Base-by-base conservation (phyloP, 2,797 vertebrate species). In the Ctenopoma multispine region DNA sequence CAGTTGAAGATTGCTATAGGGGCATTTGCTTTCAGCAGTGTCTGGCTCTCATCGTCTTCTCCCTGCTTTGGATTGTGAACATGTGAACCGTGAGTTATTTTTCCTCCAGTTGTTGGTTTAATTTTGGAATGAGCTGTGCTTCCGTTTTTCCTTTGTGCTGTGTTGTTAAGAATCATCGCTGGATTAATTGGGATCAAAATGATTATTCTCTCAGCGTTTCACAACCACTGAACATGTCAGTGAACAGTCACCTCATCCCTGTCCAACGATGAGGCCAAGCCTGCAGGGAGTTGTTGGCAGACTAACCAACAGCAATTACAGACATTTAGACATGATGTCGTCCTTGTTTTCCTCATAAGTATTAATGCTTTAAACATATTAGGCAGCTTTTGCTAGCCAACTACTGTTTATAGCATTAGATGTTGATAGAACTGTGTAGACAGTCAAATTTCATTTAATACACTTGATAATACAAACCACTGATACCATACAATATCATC, bases 41-140 rank as follows among this genome's bases (percentile, higher is more conserved):
- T 80, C 21, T 61, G 40, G 50, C 55, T 71, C 79, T 82, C 23
- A 55, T 79, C 47, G 38, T 63, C 41, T 65, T 56, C 73, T 82
- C 40, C 20, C 34, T 68, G 57, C 74, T 80, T 63, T 48, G 48
- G 57, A 79, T 54, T 51, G 31, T 74, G 66, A 83, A 76, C 66
- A 75, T 53, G 12, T 83, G 75, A 86, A 85, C 70, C 61, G 54
- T 75, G 34, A 73, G 54, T 72, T 56, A 71, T 78, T 80, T 83
- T 38, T 72, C 61, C 74, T 51, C 27, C 66, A 76, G 80, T 69
- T 77, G 60, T 80, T 84, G 63, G 55, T 81, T 80, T 77, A 54
- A 81, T 63, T 79, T 84, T 60, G 13, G 83, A 81, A 78, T 58
- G 57, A 85, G 57, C 68, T 67, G 43, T 57, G 36, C 54, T 56